Evolutionary conservation across 2,888 invertebrate species (phyloP), one percentile per base, ranked within the genome.

Genomic region (Tromatobia lineatoria): DNA sequence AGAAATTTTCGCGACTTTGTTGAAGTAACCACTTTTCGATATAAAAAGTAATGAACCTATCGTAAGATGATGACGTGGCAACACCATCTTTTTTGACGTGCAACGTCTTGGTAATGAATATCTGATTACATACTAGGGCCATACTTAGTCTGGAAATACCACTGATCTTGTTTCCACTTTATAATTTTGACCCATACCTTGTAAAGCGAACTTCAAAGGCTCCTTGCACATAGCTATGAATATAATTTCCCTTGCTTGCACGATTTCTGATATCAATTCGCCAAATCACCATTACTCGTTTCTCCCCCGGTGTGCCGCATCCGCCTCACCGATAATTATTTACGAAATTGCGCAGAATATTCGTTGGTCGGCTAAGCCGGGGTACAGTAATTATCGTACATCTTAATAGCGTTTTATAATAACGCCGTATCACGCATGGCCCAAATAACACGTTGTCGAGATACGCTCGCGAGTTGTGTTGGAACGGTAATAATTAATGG

Each of bases 391-490:
- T 88, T 89, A 89, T 88, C 88, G 88, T 87, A 86, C 87, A 87
- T 89, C 89, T 89, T 89, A 89, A 89, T 89, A 88, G 87, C 87
- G 86, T 88, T 87, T 89, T 88, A 87, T 89, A 89, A 89, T 87
- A 89, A 87, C 85, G 85, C 85, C 87, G 82, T 82, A 89, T 87
- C 88, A 88, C 88, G 89, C 87, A 86, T 87, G 87, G 83, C 80
- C 87, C 79, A 88, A 88, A 88, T 88, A 90, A 90, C 88, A 88
- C 85, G 89, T 88, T 89, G 80, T 83, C 83, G 70, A 71, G 70
- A 75, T 78, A 75, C 50, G 52, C 70, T 81, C 70, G 61, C 76
- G 77, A 77, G 71, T 66, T 82, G 76, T 57, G 81, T 81, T 83
- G 83, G 86, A 84, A 75, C 87, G 82, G 86, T 84, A 86, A 86